Conservation (phyloP, 2,113 vertebrate species). For the Poeciliopsis turrubarensis region DNA sequence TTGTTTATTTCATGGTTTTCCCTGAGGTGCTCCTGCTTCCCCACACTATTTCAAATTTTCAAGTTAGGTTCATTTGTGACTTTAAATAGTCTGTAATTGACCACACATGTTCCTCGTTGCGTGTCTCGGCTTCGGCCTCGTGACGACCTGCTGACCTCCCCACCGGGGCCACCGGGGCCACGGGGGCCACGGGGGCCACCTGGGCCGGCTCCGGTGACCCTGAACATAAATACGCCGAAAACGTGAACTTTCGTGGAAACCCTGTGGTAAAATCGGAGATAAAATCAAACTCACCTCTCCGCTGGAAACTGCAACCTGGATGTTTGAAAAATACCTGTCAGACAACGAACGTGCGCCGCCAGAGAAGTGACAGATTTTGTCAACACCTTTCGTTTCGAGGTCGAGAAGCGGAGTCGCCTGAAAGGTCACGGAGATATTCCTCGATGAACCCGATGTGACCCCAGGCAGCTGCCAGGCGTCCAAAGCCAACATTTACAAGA, state of each 20-base stretch:
- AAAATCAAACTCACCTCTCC: neutral
- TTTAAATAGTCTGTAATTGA: neutral
- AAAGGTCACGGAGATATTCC: neutral
- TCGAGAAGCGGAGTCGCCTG: neutral
- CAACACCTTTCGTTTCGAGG: neutral
- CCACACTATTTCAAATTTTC: neutral
- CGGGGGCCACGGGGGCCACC: too few species aligned
- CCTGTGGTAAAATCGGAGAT: neutral
- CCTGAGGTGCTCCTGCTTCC: neutral
- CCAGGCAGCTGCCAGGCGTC: neutral
- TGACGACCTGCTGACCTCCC: neutral
- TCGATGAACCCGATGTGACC: neutral
- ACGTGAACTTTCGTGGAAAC: neutral
- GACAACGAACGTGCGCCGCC: neutral
- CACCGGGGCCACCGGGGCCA: neutral
- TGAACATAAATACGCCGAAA: neutral
- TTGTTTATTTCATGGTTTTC: neutral
- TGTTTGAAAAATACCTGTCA: neutral
- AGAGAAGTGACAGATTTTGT: neutral
- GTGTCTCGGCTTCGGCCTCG: neutral
- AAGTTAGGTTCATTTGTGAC: neutral
- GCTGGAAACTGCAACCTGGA: neutral
- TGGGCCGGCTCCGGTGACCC: neutral
- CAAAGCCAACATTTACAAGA: neutral
- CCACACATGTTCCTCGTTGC: neutral